These are phyloP conservation scores for Lamproptera curius DNA, from an alignment of 2,888 invertebrate genomes.

Conservation along the genomic window DNA sequence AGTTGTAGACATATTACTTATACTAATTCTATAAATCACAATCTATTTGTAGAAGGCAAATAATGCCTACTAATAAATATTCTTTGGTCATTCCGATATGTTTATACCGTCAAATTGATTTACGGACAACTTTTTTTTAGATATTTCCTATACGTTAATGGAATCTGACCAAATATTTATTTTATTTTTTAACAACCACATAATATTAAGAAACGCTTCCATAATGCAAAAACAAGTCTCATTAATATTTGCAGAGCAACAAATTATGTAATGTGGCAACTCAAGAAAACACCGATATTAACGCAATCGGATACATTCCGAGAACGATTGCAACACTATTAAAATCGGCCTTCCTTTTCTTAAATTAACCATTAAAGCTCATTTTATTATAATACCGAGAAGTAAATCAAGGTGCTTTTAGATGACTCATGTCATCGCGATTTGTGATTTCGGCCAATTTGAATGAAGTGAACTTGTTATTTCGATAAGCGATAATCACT, in stretches of 20 bases:
- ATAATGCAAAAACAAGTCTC: not conserved
- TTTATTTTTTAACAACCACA: too few relatives aligned
- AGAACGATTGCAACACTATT: not conserved
- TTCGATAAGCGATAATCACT: too few relatives aligned
- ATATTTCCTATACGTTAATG: too few relatives aligned
- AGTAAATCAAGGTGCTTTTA: not conserved
- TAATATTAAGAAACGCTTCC: not conserved
- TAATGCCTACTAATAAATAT: too few relatives aligned
- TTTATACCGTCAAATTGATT: too few relatives aligned
- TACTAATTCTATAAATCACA: too few relatives aligned
- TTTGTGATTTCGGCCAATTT: conserved; percentile 4
- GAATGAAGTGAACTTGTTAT: not conserved
- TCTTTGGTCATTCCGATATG: too few relatives aligned
- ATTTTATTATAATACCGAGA: not conserved
- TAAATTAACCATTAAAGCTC: not conserved
- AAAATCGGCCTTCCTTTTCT: not conserved
- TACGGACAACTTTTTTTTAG: too few relatives aligned
- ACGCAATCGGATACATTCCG: not conserved
- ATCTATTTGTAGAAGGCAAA: too few relatives aligned
- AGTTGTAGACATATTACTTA: too few relatives aligned
- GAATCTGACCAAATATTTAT: too few relatives aligned
- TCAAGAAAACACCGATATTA: not conserved
- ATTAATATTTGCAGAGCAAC: conserved; percentile 9
- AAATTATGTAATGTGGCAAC: conserved; percentile 12
- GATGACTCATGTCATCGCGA: not conserved